These are phyloP conservation scores for Anas platyrhynchos DNA, from an alignment of 2,113 vertebrate species.

Conservation along the genomic window DNA sequence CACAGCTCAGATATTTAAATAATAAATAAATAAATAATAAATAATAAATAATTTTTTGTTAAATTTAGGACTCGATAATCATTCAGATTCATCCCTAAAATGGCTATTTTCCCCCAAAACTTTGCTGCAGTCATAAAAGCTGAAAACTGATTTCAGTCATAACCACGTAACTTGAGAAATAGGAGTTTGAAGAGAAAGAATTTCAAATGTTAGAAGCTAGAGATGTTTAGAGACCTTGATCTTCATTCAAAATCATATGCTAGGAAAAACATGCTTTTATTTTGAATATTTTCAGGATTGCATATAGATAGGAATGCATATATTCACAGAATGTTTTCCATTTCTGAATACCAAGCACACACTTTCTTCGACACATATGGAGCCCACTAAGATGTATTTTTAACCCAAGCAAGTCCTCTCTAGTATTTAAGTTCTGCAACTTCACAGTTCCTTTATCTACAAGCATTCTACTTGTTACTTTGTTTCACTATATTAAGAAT, in stretches of 20 bases:
- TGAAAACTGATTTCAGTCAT: neutral
- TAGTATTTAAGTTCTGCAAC: neutral
- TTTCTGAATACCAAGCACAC: neutral
- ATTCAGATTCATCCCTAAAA: neutral
- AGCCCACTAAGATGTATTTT: neutral
- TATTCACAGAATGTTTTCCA: neutral
- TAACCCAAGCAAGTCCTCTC: neutral
- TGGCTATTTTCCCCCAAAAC: neutral
- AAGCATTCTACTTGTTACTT: neutral
- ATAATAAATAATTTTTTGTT: neutral
- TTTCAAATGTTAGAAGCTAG: neutral
- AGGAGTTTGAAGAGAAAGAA: neutral
- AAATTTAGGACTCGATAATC: neutral
- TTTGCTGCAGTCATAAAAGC: neutral
- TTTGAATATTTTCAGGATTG: neutral
- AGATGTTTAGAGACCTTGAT: neutral
- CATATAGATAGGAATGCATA: neutral
- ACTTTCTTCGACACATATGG: neutral
- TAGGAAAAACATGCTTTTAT: neutral
- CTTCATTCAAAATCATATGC: neutral
- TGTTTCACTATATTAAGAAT: neutral
- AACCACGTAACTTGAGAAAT: fast-evolving
- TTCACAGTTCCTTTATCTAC: neutral
- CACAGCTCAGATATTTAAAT: neutral
- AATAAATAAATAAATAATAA: neutral